These are phyloP conservation scores for Rhinichthys osculus DNA, from an alignment of 2,797 vertebrate genomes.

Conservation along the genomic window DNA sequence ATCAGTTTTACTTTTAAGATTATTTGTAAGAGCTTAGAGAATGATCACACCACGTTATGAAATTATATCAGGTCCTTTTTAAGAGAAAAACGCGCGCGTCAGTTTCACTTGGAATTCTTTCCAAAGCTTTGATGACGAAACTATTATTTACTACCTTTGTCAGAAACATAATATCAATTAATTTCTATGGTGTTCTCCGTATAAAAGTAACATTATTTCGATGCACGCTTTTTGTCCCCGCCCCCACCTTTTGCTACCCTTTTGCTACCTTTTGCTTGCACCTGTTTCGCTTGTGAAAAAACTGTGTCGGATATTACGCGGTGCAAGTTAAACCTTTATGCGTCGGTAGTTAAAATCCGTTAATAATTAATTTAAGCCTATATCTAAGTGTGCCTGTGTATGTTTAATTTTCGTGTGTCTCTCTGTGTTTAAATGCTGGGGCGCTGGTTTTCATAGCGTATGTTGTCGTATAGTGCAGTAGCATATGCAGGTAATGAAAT, in stretches of 20 bases:
- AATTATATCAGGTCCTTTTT: background rate
- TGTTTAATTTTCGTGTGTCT: background rate
- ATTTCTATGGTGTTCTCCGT: background rate
- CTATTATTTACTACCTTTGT: background rate
- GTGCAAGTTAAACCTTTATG: background rate
- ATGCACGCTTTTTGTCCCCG: background rate
- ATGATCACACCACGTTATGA: background rate
- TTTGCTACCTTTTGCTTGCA: slow-evolving; percentile 23
- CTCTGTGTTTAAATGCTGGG: background rate
- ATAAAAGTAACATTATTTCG: background rate
- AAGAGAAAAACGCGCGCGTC: background rate
- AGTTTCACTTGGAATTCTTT: background rate
- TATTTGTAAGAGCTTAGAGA: background rate
- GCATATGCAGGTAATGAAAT: background rate
- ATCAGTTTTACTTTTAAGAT: background rate
- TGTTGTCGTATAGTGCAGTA: background rate
- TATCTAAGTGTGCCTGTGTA: background rate
- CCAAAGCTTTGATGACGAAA: no score
- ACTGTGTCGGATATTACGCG: background rate
- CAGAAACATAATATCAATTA: background rate
- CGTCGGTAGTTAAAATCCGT: background rate
- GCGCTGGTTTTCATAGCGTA: background rate
- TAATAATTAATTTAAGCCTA: background rate
- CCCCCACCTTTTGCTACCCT: background rate
- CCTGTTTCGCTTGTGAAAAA: slow-evolving; percentile 23